phyloP scores from a whole-genome alignment of 2,888 invertebrate species.

The Phaedon cochleariae region DNA sequence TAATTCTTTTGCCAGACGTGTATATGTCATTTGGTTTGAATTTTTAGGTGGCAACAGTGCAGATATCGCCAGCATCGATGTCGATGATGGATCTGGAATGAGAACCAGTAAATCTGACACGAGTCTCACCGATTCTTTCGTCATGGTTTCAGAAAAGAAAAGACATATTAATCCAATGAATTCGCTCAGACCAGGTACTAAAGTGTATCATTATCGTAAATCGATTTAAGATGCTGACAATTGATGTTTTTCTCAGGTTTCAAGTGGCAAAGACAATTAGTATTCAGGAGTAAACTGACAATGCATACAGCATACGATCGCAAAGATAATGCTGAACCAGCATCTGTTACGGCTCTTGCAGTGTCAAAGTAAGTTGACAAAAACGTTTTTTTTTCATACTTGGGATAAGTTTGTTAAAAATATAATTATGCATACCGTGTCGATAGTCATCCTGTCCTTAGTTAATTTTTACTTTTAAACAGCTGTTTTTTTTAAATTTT shows the following conservation, averaged over 20 bases:
- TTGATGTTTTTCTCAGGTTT: slow-evolving; percentile 67
- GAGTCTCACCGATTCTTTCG: slow-evolving; percentile 89
- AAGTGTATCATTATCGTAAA: slow-evolving; percentile 4
- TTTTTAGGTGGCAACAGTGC: slow-evolving; percentile 65
- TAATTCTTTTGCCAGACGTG: too few species aligned
- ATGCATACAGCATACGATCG: slow-evolving; percentile 98
- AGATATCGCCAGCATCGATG: slow-evolving; percentile 59
- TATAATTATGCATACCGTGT: too few species aligned
- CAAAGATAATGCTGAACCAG: slow-evolving; percentile 96
- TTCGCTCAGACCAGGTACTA: slow-evolving; percentile 56
- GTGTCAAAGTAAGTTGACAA: slow-evolving; percentile 78
- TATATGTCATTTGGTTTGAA: too few species aligned
- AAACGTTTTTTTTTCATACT: too few species aligned
- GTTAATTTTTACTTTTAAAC: too few species aligned
- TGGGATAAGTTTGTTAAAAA: too few species aligned
- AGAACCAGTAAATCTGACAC: slow-evolving; percentile 91
- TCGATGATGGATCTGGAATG: slow-evolving; percentile 65
- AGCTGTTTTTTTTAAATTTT: too few species aligned
- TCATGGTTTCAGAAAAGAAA: slow-evolving; percentile 72
- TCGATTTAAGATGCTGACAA: slow-evolving; percentile 16
- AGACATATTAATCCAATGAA: slow-evolving; percentile 60
- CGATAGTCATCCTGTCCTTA: too few species aligned
- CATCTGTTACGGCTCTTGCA: slow-evolving; percentile 92
- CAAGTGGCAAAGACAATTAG: slow-evolving; percentile 90
- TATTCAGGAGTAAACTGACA: slow-evolving; percentile 93